phyloP scores from a whole-genome alignment of 2,113 vertebrate genomes.

The Panthera tigris region DNA sequence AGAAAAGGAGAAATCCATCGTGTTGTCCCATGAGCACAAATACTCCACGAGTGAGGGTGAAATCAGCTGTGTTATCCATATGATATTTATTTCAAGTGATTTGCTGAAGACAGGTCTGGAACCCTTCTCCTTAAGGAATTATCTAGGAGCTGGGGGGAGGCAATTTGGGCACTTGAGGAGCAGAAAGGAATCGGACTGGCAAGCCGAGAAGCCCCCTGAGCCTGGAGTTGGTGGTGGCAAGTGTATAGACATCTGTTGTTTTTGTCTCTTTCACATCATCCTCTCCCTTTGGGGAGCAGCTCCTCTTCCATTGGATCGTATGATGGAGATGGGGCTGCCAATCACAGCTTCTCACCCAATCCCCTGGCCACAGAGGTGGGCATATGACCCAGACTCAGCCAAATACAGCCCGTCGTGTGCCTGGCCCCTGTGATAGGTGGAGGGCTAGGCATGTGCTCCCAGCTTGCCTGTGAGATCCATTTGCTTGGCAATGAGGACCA shows the following conservation, averaged over 20 bases:
- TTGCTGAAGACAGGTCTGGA: not conserved
- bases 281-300: not conserved
- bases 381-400: not conserved
- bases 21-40: not conserved
- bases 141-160: not conserved
- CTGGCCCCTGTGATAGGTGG: not conserved
- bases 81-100: not conserved
- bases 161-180: not conserved
- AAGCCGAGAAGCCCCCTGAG: conserved; percentile 1
- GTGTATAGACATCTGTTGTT: conserved; percentile 43
- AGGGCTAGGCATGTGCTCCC: not conserved
- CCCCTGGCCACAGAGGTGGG: not conserved
- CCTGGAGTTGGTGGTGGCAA: not conserved
- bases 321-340: not conserved
- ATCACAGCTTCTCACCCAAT: not conserved
- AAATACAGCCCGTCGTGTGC: not conserved
- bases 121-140: not conserved
- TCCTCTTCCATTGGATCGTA: not conserved
- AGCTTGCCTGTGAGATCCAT: not conserved
- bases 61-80: not conserved
- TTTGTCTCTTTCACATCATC: not conserved
- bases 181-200: conserved; percentile 33
- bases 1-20: conserved; percentile 2
- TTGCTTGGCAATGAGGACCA: not conserved
- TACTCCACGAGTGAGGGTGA: not conserved